Percentiles rank a stretch among this genome's conserved stretches.
Conservation (phyloP, 2,113 vertebrate genomes). For the Pheucticus melanocephalus region DNA sequence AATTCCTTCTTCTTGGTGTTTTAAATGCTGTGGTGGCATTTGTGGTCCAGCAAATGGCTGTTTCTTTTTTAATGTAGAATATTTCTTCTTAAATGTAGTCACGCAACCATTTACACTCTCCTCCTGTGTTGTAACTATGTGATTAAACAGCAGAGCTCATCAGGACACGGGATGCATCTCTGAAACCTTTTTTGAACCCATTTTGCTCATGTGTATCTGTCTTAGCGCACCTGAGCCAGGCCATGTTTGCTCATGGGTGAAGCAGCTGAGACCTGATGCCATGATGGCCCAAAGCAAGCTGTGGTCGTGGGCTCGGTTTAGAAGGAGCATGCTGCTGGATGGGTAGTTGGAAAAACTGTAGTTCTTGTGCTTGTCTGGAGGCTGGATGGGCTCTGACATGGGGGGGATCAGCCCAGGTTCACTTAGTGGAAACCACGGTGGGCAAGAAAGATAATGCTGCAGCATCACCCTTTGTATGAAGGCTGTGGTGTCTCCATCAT, state of each 20-base stretch:
- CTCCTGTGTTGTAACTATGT: background rate
- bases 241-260: background rate
- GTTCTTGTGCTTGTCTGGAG: background rate
- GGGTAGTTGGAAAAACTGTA: background rate
- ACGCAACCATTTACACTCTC: background rate
- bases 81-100: background rate
- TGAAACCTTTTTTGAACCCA: background rate
- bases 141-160: background rate
- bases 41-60: background rate
- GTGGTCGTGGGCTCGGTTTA: background rate
- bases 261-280: background rate
- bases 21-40: background rate
- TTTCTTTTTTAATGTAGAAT: background rate
- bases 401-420: background rate
- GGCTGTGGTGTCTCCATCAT: background rate
- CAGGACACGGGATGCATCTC: background rate
- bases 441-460: background rate
- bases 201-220: rapidly evolving
- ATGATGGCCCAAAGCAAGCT: background rate
- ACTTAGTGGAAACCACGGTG: rapidly evolving
- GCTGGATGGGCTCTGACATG: background rate
- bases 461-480: rapidly evolving
- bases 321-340: background rate
- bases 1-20: background rate
- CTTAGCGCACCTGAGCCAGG: background rate